Conservation (phyloP, 1,140 invertebrate species). For the Neodiprion pinetum region DNA sequence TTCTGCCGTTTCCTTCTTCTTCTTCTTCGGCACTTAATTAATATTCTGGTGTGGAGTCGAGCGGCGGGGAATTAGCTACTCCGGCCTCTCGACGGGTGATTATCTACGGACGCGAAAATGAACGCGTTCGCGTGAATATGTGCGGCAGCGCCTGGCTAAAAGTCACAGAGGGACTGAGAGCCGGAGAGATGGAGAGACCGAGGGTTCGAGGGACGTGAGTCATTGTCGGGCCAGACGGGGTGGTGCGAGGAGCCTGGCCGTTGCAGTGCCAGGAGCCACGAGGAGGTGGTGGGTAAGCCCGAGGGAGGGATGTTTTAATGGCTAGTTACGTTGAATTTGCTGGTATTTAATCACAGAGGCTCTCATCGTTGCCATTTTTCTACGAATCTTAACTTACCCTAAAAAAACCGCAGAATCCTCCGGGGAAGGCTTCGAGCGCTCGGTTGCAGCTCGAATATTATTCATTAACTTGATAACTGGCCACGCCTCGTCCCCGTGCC, state of each 20-base stretch:
- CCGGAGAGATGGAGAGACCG: background rate
- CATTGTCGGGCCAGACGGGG: constrained; percentile 47
- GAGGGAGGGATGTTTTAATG: constrained; percentile 50
- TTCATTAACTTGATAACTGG: background rate
- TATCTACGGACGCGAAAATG: constrained; percentile 4
- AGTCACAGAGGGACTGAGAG: constrained; percentile 33
- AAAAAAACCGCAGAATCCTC: background rate
- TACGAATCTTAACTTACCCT: background rate
- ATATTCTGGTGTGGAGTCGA: background rate
- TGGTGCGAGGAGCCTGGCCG: constrained; percentile 24
- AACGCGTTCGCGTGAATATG: constrained; percentile 9
- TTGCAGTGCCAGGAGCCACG: background rate
- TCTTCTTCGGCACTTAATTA: background rate
- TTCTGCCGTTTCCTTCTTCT: background rate
- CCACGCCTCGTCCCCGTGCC: background rate
- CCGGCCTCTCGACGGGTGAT: background rate
- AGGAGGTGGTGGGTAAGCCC: constrained; percentile 21
- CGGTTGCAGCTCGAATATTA: background rate
- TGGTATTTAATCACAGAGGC: constrained; percentile 45
- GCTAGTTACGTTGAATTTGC: constrained; percentile 44
- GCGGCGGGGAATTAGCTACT: background rate
- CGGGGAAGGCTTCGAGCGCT: background rate
- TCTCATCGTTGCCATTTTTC: constrained; percentile 13
- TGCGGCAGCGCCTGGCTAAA: constrained; percentile 29
- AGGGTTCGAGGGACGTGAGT: constrained; percentile 32